Evolutionary conservation across 2,888 invertebrate species (phyloP), one percentile per base, ranked within the genome.

Genomic region (Mycalesis mineus): DNA sequence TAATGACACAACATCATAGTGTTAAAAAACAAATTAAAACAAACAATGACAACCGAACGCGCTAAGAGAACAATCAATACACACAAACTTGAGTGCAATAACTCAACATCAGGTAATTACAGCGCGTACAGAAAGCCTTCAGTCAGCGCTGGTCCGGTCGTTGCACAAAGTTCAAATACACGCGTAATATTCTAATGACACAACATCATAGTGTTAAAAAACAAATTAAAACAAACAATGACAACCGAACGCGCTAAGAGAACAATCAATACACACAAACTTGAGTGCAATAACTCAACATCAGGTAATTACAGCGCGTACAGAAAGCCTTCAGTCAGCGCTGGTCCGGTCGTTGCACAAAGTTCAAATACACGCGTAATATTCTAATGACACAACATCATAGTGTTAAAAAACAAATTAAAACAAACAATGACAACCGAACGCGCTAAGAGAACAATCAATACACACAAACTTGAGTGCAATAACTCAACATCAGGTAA

Each of bases 91-190:
- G 29, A 44, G 57, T 15, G 42, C 60, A 65, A 66, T 68, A 67
- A 68, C 67, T 68, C 67, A 68, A 68, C 69, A 68, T 64, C 60
- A 48, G 59, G 65, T 64, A 69, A 70, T 71, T 70, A 70, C 63
- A 62, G 58, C 41, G 44, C 33, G 58, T 57, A 65, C 60, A 66
- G 65, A 66, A 64, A 65, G 67, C 65, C 65, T 69, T 71, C 67
- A 63, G 61, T 71, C 69, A 66, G 37, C 45, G 49, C 44, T 45
- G 45, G 31, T 15, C 7, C 28, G 44, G 13, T 11, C 28, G 33
- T 33, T 33, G 33, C 8, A 9, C 33, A 7, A 2, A 33, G 33
- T 33, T n/a, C n/a, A n/a, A n/a, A n/a, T n/a, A n/a, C n/a, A n/a
- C n/a, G n/a, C n/a, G n/a, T n/a, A n/a, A n/a, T n/a, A n/a, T n/a